Evolutionary conservation across 2,888 invertebrate genomes (phyloP).

Genomic region (Tiliacea aurago): DNA sequence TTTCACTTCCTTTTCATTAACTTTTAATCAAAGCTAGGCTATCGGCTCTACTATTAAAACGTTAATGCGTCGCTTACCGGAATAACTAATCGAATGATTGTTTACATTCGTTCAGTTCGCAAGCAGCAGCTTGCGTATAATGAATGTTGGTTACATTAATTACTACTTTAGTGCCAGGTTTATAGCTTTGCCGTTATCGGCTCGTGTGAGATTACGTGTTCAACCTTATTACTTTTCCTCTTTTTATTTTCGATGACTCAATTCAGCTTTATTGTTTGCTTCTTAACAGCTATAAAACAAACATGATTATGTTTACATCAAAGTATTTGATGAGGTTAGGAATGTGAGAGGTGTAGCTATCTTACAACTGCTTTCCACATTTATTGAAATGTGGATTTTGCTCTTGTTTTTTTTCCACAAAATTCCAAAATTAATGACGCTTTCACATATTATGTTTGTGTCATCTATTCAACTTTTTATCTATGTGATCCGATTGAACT

Average conservation of each 20-base stretch:
- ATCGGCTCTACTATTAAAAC: slow-evolving; percentile 73
- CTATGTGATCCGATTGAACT: background rate
- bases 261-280: slow-evolving; percentile 70
- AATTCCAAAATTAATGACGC: background rate
- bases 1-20: slow-evolving; percentile 72
- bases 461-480: background rate
- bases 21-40: slow-evolving; percentile 79
- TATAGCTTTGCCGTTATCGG: slow-evolving; percentile 85
- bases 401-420: accelerated
- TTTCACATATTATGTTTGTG: background rate
- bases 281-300: slow-evolving; percentile 65
- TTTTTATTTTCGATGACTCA: slow-evolving; percentile 83
- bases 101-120: slow-evolving; percentile 81
- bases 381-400: background rate
- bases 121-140: slow-evolving; percentile 82
- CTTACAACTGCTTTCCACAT: background rate
- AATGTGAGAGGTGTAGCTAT: background rate
- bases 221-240: slow-evolving; percentile 79
- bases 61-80: slow-evolving; percentile 76
- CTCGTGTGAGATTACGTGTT: slow-evolving; percentile 84
- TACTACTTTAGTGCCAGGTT: slow-evolving; percentile 86
- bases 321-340: slow-evolving; percentile 32
- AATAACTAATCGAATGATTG: slow-evolving; percentile 87
- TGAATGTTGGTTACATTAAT: slow-evolving; percentile 86
- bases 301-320: slow-evolving; percentile 64